phyloP scores from a whole-genome alignment of 2,113 vertebrate species.

The Nothobranchius furzeri region DNA sequence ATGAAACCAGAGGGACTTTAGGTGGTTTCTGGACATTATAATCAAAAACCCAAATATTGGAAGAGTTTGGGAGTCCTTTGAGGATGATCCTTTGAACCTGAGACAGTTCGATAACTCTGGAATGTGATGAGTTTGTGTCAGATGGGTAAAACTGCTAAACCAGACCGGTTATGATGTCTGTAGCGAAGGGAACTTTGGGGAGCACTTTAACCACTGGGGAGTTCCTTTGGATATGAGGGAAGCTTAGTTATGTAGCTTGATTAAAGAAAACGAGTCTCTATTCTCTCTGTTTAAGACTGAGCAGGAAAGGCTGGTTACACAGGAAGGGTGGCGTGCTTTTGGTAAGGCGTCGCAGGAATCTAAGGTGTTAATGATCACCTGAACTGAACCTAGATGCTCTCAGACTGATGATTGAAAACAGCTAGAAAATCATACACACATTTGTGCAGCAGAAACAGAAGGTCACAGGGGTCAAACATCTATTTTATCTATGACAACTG shows the following conservation, averaged over 20 bases:
- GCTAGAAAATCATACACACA: not conserved
- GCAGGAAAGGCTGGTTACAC: constrained; percentile 15
- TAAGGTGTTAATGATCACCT: not conserved
- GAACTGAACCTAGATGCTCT: not conserved
- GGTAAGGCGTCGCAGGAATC: not conserved
- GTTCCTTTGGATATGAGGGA: not conserved
- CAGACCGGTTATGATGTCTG: not conserved
- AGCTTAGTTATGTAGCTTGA: not conserved
- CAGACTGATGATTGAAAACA: not conserved
- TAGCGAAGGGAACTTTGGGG: not conserved
- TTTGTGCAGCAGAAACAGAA: not conserved
- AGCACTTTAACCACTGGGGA: not conserved
- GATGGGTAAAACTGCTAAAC: not conserved
- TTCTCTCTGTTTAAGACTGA: not conserved
- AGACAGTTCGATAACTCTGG: too few species aligned
- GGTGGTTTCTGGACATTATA: not conserved
- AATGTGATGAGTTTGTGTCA: too few species aligned
- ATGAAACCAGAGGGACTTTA: not conserved
- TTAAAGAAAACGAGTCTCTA: not conserved
- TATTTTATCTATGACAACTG: too few species aligned
- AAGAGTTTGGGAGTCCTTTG: not conserved
- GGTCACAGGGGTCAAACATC: too few species aligned
- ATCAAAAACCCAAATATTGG: not conserved
- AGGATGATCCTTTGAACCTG: too few species aligned
- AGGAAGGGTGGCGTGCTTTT: not conserved